A percentile compares a stretch with the other conserved stretches of the same genome.
phyloP scores from a whole-genome alignment of 2,113 vertebrate genomes.

The Oceanodroma tethys region DNA sequence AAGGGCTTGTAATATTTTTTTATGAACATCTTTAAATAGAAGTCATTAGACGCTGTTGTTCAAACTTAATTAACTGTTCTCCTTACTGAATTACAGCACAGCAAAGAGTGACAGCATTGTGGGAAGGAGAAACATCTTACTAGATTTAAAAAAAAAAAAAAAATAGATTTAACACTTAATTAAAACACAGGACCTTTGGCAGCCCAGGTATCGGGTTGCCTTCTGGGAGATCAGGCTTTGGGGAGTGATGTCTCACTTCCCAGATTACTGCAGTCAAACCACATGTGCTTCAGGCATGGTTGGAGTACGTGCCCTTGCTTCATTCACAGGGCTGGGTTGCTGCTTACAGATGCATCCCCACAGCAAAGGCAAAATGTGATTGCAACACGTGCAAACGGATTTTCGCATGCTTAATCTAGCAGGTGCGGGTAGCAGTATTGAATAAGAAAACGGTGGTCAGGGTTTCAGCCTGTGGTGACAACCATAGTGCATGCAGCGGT shows the following conservation, averaged over 20 bases:
- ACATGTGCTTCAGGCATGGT: fast-evolving
- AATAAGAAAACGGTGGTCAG: not conserved
- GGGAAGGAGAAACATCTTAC: slow-evolving; percentile 6
- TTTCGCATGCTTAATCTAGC: not conserved
- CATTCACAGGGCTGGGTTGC: too few relatives aligned
- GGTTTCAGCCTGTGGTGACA: not conserved
- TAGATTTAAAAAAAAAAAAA: not conserved
- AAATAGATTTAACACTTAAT: slow-evolving; percentile 40
- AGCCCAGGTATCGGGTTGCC: not conserved
- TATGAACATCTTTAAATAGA: slow-evolving; percentile 58
- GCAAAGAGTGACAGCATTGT: not conserved
- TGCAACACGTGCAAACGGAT: not conserved
- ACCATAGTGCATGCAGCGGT: fast-evolving
- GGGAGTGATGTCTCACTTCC: not conserved
- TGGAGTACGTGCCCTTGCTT: not conserved
- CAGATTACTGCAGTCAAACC: not conserved
- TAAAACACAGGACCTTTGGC: slow-evolving; percentile 40
- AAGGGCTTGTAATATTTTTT: slow-evolving; percentile 15
- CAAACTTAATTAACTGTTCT: slow-evolving; percentile 62
- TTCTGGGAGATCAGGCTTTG: not conserved
- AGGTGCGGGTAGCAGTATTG: not conserved
- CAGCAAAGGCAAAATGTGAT: not conserved
- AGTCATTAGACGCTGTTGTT: slow-evolving; percentile 61
- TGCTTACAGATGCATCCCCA: not conserved
- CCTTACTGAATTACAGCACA: slow-evolving; percentile 43